phyloP scores from a whole-genome alignment of 1,140 invertebrate species.

The Belonocnema kinseyi region DNA sequence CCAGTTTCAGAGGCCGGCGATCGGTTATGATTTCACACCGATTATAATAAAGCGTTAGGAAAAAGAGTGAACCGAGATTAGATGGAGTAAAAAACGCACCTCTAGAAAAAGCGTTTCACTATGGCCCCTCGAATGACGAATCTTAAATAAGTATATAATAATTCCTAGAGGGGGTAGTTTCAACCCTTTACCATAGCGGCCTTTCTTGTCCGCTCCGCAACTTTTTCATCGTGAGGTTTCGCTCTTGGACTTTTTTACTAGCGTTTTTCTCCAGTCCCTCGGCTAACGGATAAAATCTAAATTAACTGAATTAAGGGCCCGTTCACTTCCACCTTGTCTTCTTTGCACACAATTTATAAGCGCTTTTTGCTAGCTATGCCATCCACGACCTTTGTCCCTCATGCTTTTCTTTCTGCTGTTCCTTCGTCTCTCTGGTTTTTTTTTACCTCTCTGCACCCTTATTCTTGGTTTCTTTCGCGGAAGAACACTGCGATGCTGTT shows the following conservation, averaged over 20 bases:
- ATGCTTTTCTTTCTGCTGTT: conserved; percentile 34
- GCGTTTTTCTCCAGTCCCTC: conserved; percentile 52
- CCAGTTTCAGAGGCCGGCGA: conserved; percentile 50
- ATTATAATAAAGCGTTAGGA: conserved; percentile 70
- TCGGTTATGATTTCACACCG: conserved; percentile 77
- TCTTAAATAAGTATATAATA: conserved; percentile 77
- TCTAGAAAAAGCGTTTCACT: conserved; percentile 60
- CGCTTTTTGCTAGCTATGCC: conserved; percentile 41
- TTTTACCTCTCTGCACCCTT: conserved; percentile 5
- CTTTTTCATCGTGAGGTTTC: conserved; percentile 34
- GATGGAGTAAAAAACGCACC: conserved; percentile 44
- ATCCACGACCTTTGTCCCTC: conserved; percentile 7
- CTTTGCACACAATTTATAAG: conserved; percentile 72
- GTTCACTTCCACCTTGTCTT: conserved; percentile 58
- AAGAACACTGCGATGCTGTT: conserved; percentile 42
- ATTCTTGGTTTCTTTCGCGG: conserved; percentile 36
- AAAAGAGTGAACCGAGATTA: conserved; percentile 15
- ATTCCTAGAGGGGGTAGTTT: conserved; percentile 61
- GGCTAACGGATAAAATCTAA: conserved; percentile 76
- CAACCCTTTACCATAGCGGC: conserved; percentile 56
- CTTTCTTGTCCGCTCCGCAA: conserved; percentile 33
- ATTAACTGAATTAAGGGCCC: conserved; percentile 76
- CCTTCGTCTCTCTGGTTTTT: conserved; percentile 19
- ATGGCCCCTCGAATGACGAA: conserved; percentile 49
- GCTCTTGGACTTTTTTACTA: conserved; percentile 49